Base-by-base conservation (phyloP, 2,797 vertebrate species). In the Sebastolobus alascanus region DNA sequence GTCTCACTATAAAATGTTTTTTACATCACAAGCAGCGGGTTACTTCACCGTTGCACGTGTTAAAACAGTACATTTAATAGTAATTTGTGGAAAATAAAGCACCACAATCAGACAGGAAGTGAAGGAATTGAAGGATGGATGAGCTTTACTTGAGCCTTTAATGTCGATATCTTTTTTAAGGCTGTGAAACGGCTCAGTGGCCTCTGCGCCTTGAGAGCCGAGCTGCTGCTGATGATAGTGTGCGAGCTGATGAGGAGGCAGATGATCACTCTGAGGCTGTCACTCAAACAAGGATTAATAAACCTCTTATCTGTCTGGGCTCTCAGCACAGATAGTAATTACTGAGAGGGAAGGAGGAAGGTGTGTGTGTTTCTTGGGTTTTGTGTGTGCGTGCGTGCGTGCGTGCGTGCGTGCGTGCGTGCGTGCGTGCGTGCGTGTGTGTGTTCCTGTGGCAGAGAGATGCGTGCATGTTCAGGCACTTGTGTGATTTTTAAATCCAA, bases 221-320 rank as follows among this genome's bases (percentile, higher is more conserved):
- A 59, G 46, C 61, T 16, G 73, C 67, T 38, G 64, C 63, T 35
- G 77, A 7, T 80, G 69, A 60, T 46, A 54, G 67, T 55, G 55
- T 61, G 31, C 18, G 55, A 59, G 77, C 82, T 72, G 67, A 83
- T 69, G 84, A 87, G 60, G 56, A 86, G 72, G 73, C 33, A 69
- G 73, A 85, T 75, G 79, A 88, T 84, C 75, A 5, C n/a, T 73
- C 54, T 61, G 79, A 80, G 37, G 35, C 77, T 81, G 82, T 85
- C 79, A 81, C 64, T 85, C 77, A 87, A 77, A 80, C 72, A 67
- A 4, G 37, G 46, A 76, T 80, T 86, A 83, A 83, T 90, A 80
- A 91, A 78, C 75, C 77, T 74, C 84, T 87, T 89, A 89, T 92
- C 82, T 82, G 69, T 54, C 79, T 46, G 25, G 10, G 46, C 80